Percentiles rank a stretch among this genome's conserved stretches.
These are phyloP conservation scores for Callyntrura guangdongensis DNA, from an alignment of 2,888 invertebrate genomes.

Conservation along the genomic window DNA sequence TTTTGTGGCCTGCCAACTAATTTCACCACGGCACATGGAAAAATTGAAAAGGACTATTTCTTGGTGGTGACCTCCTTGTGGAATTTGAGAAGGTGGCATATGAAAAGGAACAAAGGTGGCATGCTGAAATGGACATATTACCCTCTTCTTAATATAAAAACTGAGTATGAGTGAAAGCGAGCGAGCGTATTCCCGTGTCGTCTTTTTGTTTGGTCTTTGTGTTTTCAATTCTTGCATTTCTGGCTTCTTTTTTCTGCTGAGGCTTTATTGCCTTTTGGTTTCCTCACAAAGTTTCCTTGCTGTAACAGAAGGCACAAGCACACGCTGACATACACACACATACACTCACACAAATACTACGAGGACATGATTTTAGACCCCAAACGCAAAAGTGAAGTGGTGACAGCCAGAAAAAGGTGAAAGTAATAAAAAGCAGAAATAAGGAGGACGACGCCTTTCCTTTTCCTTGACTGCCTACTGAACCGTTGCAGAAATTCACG, in stretches of 20 bases:
- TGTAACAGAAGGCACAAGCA: background rate
- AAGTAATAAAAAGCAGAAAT: background rate
- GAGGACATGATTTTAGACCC: too few relatives aligned
- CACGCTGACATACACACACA: too few relatives aligned
- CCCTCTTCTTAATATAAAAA: background rate
- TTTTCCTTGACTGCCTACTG: background rate
- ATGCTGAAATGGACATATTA: background rate
- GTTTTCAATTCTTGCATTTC: background rate
- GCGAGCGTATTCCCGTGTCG: too few relatives aligned
- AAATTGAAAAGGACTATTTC: too few relatives aligned
- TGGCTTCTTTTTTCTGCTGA: background rate
- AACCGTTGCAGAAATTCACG: background rate
- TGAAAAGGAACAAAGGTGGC: background rate
- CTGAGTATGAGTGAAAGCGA: background rate
- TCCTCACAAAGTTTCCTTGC: background rate
- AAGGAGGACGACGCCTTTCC: background rate
- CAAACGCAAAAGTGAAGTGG: background rate
- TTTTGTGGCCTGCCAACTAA: too few relatives aligned
- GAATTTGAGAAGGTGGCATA: slow-evolving; percentile 8
- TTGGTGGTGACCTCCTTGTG: slow-evolving; percentile 8
- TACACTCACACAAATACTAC: background rate
- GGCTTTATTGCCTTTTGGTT: slow-evolving; percentile 1
- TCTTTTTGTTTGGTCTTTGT: background rate
- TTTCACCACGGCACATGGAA: too few relatives aligned
- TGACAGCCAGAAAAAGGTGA: slow-evolving; percentile 2